Conservation (phyloP, 2,113 vertebrate genomes). For the Microcebus murinus region DNA sequence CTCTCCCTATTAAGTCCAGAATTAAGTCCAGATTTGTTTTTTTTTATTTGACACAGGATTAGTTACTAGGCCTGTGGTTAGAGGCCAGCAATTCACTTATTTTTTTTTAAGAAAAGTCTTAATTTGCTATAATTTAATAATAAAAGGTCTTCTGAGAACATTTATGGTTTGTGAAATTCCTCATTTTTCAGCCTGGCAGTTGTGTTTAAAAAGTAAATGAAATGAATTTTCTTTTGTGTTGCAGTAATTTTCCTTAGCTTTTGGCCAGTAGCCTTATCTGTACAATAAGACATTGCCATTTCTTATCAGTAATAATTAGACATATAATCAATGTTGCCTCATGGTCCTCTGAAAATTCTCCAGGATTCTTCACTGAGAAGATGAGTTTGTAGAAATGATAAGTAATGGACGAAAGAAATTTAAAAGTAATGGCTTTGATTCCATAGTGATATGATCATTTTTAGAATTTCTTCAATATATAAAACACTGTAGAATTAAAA, state of each 20-base stretch:
- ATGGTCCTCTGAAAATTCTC: neutral
- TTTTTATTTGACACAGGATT: neutral
- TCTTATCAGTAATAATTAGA: neutral
- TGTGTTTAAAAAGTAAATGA: conserved; percentile 18
- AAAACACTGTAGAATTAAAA: neutral
- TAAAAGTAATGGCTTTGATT: neutral
- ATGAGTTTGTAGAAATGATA: neutral
- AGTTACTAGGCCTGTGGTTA: neutral
- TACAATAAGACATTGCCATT: neutral
- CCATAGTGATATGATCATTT: neutral
- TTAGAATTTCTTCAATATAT: neutral
- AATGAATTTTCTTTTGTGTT: neutral
- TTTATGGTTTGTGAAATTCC: neutral
- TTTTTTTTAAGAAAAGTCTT: neutral
- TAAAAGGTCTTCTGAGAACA: neutral
- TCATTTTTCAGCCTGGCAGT: neutral
- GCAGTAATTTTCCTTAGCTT: conserved; percentile 8
- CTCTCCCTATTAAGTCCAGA: neutral
- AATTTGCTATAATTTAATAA: neutral
- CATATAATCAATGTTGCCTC: neutral
- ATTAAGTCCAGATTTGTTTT: neutral
- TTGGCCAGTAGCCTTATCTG: neutral
- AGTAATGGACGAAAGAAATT: neutral
- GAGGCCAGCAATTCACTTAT: neutral
- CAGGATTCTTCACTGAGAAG: neutral